phyloP scores from a whole-genome alignment of 2,888 invertebrate genomes.

The Drosophila suboccidentalis region DNA sequence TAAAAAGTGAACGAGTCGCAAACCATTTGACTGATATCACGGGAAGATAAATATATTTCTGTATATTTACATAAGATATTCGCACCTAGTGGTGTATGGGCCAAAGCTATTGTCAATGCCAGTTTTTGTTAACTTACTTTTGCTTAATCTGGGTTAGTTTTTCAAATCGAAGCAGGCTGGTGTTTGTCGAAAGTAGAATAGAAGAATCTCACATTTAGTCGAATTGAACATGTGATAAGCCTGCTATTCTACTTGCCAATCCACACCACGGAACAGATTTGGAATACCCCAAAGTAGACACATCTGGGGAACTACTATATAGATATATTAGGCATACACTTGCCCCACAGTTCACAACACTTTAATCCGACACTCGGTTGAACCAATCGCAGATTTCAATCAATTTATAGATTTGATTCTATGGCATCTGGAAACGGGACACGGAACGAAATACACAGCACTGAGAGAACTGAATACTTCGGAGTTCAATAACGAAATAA shows the following conservation, averaged over 20 bases:
- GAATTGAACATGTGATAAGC: conserved; percentile 75
- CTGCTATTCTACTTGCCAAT: conserved; percentile 80
- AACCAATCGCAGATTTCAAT: conserved; percentile 14
- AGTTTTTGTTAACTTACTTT: conserved; percentile 37
- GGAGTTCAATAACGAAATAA: conserved; percentile 81
- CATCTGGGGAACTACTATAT: neutral
- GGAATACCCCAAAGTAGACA: neutral
- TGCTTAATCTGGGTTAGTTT: neutral
- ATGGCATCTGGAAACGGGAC: neutral
- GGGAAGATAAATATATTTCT: conserved; percentile 44
- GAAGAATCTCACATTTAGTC: conserved; percentile 76
- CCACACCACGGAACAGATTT: conserved; percentile 48
- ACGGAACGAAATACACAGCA: conserved; percentile 10
- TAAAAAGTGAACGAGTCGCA: conserved; percentile 35
- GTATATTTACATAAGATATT: conserved; percentile 51
- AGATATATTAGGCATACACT: neutral
- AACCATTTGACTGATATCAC: conserved; percentile 33
- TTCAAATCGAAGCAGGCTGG: conserved; percentile 47
- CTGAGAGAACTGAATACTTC: conserved; percentile 59
- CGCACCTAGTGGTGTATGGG: conserved; percentile 8
- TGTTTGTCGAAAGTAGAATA: conserved; percentile 81
- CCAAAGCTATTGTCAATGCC: neutral
- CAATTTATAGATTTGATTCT: conserved; percentile 7
- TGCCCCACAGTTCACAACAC: conserved; percentile 13
- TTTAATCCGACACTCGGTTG: conserved; percentile 25